Evolutionary conservation across 1,140 invertebrate genomes (phyloP).

Genomic region (Cydia amplana): DNA sequence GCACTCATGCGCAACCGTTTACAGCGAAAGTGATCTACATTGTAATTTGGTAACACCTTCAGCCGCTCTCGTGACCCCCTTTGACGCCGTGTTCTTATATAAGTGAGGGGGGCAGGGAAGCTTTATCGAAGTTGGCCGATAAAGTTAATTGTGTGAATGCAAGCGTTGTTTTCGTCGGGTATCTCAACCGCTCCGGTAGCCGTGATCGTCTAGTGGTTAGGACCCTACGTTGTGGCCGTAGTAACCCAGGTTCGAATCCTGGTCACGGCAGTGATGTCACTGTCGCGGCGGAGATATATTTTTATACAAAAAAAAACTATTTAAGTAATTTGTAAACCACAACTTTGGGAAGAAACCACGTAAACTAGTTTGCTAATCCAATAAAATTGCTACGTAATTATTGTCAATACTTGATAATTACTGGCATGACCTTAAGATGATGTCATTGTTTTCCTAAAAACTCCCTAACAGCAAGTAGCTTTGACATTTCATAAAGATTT

Average conservation of each 20-base stretch:
- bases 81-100: not conserved
- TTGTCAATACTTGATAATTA: no score
- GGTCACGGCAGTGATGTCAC: conserved; percentile 49
- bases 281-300: conserved; percentile 48
- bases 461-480: no score
- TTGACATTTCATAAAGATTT: no score
- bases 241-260: conserved; percentile 33
- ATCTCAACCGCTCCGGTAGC: conserved; percentile 7
- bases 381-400: no score
- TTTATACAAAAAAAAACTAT: conserved; percentile 56
- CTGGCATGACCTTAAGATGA: no score
- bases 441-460: no score
- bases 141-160: not conserved
- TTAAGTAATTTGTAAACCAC: no score
- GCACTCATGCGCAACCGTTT: conserved; percentile 34
- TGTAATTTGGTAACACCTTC: conserved; percentile 10
- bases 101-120: conserved; percentile 9
- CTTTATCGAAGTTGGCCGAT: conserved; percentile 6
- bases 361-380: no score
- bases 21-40: conserved; percentile 31
- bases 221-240: conserved; percentile 29
- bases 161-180: conserved; percentile 15
- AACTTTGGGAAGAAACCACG: no score
- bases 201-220: conserved; percentile 42
- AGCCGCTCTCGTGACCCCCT: not conserved